Evolutionary conservation across 1,140 invertebrate species (phyloP).

Genomic region (Drosophila rufa): DNA sequence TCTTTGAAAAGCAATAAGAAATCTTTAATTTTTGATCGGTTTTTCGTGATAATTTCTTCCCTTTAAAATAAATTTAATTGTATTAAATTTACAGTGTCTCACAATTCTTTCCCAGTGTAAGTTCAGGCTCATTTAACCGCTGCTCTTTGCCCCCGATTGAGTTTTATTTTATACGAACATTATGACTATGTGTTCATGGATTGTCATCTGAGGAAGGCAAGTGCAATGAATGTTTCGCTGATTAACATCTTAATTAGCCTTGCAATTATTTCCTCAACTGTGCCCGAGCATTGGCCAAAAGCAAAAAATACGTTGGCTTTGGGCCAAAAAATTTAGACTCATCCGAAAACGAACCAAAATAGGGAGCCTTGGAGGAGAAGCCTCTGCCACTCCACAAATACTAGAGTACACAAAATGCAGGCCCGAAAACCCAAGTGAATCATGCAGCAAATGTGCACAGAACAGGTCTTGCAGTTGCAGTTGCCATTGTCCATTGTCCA

Average conservation of each 20-base stretch:
- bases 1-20: too few species aligned
- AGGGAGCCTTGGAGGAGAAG: constrained; percentile 5
- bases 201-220: constrained; percentile 36
- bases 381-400: constrained; percentile 7
- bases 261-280: constrained; percentile 42
- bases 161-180: constrained; percentile 16
- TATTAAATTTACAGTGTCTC: background rate
- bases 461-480: constrained; percentile 49
- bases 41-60: background rate
- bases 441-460: constrained; percentile 46
- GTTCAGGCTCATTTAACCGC: constrained; percentile 32
- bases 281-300: background rate
- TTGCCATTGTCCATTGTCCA: constrained; percentile 32
- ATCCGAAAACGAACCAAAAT: constrained; percentile 14
- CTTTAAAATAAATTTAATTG: background rate
- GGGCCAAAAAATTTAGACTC: constrained; percentile 27
- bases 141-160: constrained; percentile 35
- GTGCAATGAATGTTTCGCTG: constrained; percentile 48
- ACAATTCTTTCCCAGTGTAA: background rate
- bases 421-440: constrained; percentile 48
- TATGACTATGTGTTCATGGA: constrained; percentile 34
- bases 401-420: constrained; percentile 3
- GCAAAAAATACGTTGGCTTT: constrained; percentile 19
- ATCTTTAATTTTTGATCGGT: background rate
- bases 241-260: constrained; percentile 59